A percentile compares a stretch with the other conserved stretches of the same genome.
phyloP scores from a whole-genome alignment of 2,888 invertebrate species.

The Erynnis tages region DNA sequence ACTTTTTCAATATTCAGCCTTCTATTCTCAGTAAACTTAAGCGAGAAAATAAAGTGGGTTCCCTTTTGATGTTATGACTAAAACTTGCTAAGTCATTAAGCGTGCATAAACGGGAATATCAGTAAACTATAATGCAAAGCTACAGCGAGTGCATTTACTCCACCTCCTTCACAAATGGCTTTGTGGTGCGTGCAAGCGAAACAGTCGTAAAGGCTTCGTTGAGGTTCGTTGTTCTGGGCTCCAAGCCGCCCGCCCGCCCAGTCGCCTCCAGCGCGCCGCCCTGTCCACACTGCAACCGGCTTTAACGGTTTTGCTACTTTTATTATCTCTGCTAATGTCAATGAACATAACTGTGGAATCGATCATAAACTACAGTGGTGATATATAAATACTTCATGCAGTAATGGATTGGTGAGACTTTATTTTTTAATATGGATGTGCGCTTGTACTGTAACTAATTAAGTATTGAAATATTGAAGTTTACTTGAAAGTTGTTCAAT shows the following conservation, averaged over 20 bases:
- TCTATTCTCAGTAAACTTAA: no score
- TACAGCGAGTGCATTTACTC: conserved; percentile 53
- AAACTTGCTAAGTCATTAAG: conserved; percentile 22
- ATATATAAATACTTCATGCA: not conserved
- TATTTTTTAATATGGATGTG: not conserved
- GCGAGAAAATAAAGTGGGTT: conserved; percentile 16
- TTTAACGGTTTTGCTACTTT: conserved; percentile 9
- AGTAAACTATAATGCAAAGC: conserved; percentile 45
- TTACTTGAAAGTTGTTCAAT: conserved; percentile 1
- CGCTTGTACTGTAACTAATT: not conserved
- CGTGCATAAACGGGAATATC: conserved; percentile 19
- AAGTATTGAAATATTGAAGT: no score
- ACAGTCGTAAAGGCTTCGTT: conserved; percentile 57
- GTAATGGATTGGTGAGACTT: conserved; percentile 18
- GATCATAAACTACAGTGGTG: conserved; percentile 1
- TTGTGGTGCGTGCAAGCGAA: conserved; percentile 49
- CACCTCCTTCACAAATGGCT: conserved; percentile 47
- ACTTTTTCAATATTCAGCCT: no score
- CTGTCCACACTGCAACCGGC: conserved; percentile 43
- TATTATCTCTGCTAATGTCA: conserved; percentile 22
- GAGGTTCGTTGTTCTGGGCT: conserved; percentile 47
- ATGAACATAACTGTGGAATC: conserved; percentile 12
- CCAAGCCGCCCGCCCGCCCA: conserved; percentile 74
- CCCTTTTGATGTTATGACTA: conserved; percentile 3
- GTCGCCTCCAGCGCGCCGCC: conserved; percentile 59